phyloP scores from a whole-genome alignment of 2,113 vertebrate genomes.

The Myodes glareolus region DNA sequence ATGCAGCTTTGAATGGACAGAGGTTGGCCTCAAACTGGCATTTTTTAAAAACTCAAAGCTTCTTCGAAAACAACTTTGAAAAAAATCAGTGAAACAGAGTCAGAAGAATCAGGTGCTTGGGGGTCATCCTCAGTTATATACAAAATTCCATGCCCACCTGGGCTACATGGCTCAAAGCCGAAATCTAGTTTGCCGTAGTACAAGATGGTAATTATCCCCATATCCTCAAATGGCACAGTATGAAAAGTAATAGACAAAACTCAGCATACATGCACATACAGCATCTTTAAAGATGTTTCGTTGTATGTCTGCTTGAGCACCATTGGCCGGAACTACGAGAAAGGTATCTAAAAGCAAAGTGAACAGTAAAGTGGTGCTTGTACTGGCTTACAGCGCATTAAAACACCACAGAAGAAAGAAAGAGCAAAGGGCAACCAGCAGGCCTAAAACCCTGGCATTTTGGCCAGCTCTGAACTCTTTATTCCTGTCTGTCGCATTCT shows the following conservation, averaged over 20 bases:
- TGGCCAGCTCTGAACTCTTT: neutral
- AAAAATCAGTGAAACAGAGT: neutral
- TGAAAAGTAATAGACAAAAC: neutral
- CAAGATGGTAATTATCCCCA: neutral
- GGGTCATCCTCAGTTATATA: neutral
- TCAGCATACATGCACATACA: neutral
- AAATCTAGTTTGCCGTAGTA: neutral
- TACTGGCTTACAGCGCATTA: neutral
- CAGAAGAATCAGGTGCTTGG: neutral
- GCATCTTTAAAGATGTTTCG: neutral
- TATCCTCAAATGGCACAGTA: neutral
- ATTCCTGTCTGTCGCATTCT: neutral
- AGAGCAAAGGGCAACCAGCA: neutral
- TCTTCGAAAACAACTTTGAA: neutral
- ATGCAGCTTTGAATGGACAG: neutral
- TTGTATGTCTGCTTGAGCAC: neutral
- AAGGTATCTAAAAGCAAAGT: neutral
- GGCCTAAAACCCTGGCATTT: neutral
- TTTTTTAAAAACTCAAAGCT: neutral
- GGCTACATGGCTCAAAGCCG: neutral
- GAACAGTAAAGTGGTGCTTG: neutral
- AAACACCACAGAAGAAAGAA: conserved; percentile 27
- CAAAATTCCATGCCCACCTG: neutral
- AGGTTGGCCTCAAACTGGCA: neutral
- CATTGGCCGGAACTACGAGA: neutral